Conservation (phyloP, 2,888 invertebrate genomes). For the Anthophora plumipes region DNA sequence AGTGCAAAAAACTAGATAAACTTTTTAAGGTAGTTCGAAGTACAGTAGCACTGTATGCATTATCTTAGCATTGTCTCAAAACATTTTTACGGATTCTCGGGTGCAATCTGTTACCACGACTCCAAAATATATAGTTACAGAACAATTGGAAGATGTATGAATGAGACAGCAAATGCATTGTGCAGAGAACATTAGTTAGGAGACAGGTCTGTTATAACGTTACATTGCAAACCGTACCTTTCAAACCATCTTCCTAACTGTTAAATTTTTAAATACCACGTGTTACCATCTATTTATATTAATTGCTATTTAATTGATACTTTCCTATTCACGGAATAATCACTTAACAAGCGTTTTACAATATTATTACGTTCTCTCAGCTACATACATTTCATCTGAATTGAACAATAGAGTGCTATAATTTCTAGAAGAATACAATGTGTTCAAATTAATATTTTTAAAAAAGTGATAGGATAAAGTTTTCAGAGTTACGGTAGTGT, state of each 20-base stretch:
- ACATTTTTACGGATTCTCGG: slow-evolving; percentile 21
- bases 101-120: slow-evolving; percentile 61
- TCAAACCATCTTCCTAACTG: slow-evolving; percentile 7
- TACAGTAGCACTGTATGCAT: background rate
- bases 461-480: too few species aligned
- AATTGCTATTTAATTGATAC: background rate
- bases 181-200: slow-evolving; percentile 28
- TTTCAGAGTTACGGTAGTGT: too few species aligned
- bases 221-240: background rate
- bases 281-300: background rate
- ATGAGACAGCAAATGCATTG: slow-evolving; percentile 46
- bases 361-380: background rate
- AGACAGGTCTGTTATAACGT: slow-evolving; percentile 33
- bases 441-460: too few species aligned
- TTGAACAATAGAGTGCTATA: too few species aligned
- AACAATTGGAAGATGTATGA: slow-evolving; percentile 59
- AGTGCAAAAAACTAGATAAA: background rate
- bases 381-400: background rate
- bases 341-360: background rate
- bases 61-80: slow-evolving; percentile 17
- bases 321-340: background rate
- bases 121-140: slow-evolving; percentile 48
- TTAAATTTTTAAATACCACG: slow-evolving; percentile 3
- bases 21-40: background rate
- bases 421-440: too few species aligned